Percentiles rank a stretch among this genome's conserved stretches.
Conservation (phyloP, 2,113 vertebrate genomes). For the Etheostoma spectabile region DNA sequence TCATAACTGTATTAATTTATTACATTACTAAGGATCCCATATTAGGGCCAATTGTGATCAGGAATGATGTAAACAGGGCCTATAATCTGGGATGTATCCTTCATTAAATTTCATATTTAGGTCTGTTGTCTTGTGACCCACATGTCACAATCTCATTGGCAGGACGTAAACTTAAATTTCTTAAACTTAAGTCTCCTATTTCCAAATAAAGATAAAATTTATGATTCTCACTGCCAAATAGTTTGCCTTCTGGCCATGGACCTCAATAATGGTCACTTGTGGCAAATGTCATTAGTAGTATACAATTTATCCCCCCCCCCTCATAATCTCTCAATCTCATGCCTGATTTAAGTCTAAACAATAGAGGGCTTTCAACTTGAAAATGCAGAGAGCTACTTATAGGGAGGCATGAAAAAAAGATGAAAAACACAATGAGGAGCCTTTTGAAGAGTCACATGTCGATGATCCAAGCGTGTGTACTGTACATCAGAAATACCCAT, state of each 20-base stretch:
- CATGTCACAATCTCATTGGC: background rate
- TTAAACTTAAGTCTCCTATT: background rate
- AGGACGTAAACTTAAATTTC: background rate
- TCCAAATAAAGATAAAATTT: background rate
- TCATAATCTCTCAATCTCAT: slow-evolving; percentile 58
- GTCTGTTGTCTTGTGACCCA: slow-evolving; percentile 7
- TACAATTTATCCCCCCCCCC: background rate
- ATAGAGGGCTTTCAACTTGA: slow-evolving; percentile 68
- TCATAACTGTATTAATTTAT: background rate
- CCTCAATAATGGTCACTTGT: slow-evolving; percentile 2
- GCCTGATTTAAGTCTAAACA: slow-evolving; percentile 60
- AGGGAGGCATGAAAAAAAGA: slow-evolving; percentile 41
- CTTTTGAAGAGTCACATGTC: slow-evolving; percentile 65
- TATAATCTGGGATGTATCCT: too few relatives aligned
- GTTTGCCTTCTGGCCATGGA: background rate
- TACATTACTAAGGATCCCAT: background rate
- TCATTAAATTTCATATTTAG: background rate
- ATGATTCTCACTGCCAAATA: slow-evolving; percentile 9
- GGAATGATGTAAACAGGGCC: background rate
- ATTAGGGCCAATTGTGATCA: background rate
- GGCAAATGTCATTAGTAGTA: background rate
- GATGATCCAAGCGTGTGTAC: slow-evolving; percentile 6
- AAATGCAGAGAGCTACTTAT: slow-evolving; percentile 60
- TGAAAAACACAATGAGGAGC: slow-evolving; percentile 45
- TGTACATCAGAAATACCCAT: slow-evolving; percentile 14